These are phyloP conservation scores for Berghia stephanieae DNA, from an alignment of 1,140 invertebrate species.

Conservation along the genomic window DNA sequence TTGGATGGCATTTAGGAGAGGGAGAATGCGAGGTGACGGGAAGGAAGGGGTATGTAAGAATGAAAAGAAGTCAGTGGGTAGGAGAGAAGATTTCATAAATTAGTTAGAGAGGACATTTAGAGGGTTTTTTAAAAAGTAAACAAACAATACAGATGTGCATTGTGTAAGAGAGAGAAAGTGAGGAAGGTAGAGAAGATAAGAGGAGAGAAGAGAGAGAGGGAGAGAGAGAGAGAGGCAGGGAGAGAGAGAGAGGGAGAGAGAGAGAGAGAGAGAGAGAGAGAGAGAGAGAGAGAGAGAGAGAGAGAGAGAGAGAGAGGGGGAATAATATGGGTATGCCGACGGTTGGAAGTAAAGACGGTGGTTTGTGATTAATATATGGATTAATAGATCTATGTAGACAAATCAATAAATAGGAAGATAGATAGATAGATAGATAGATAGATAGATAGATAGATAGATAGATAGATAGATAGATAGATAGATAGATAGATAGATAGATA, in stretches of 20 bases:
- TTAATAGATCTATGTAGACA: too few species aligned
- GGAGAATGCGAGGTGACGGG: neutral
- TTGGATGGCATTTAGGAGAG: conserved; percentile 1
- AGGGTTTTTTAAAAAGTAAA: neutral
- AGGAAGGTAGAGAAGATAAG: conserved; percentile 9
- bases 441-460: too few species aligned
- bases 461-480: too few species aligned
- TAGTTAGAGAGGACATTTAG: neutral
- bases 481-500: too few species aligned
- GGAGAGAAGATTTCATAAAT: neutral
- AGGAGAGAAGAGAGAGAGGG: conserved; percentile 15
- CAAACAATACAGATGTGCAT: neutral
- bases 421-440: too few species aligned
- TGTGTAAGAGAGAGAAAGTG: conserved; percentile 18
- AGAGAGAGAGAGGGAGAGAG: neutral
- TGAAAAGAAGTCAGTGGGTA: neutral
- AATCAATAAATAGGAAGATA: too few species aligned
- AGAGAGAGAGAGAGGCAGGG: conserved; percentile 15
- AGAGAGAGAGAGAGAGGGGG: neutral
- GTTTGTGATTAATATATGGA: too few species aligned
- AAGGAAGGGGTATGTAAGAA: conserved; percentile 1
- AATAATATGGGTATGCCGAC: too few species aligned
- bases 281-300: neutral
- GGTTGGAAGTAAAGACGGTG: too few species aligned
- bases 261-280: neutral